Conservation (phyloP, 2,797 vertebrate species). For the Aulostomus chinensis region DNA sequence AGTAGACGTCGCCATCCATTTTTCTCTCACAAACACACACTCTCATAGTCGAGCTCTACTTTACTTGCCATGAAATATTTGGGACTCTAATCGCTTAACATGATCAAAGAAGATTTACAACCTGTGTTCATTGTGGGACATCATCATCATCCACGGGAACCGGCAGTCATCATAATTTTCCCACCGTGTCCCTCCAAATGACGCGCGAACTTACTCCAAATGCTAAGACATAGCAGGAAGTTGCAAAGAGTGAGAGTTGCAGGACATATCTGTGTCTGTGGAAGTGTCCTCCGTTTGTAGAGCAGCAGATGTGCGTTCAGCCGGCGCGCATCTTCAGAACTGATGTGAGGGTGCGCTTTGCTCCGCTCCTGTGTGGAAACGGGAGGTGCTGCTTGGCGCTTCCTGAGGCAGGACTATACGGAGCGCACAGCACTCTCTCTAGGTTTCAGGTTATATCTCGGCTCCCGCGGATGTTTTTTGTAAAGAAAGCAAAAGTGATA, state of each 20-base stretch:
- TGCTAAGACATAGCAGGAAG: constrained; percentile 20
- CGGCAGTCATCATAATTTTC: constrained; percentile 64
- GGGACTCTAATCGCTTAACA: too few relatives aligned
- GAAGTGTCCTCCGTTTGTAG: constrained; percentile 7
- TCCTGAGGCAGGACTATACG: constrained; percentile 75
- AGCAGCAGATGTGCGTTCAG: constrained; percentile 33
- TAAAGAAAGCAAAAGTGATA: too few relatives aligned
- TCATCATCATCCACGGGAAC: constrained; percentile 76
- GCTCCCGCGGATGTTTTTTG: too few relatives aligned
- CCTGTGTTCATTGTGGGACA: constrained; percentile 82
- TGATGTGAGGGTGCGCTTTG: constrained; percentile 53
- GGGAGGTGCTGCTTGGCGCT: constrained; percentile 77
- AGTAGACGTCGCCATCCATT: too few relatives aligned
- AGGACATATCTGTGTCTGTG: not conserved
- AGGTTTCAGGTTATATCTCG: too few relatives aligned
- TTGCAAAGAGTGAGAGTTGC: not conserved
- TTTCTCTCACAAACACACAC: not conserved
- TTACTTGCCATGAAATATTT: too few relatives aligned
- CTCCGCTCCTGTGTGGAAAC: constrained; percentile 66
- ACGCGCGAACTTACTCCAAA: constrained; percentile 64
- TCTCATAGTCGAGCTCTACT: constrained; percentile 24
- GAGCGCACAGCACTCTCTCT: constrained; percentile 36
- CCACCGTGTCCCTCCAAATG: constrained; percentile 46
- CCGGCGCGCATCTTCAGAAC: constrained; percentile 48
- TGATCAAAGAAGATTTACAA: constrained; percentile 17